Evolutionary conservation across 2,888 invertebrate species (phyloP).

Genomic region (Elaeidobius kamerunicus): DNA sequence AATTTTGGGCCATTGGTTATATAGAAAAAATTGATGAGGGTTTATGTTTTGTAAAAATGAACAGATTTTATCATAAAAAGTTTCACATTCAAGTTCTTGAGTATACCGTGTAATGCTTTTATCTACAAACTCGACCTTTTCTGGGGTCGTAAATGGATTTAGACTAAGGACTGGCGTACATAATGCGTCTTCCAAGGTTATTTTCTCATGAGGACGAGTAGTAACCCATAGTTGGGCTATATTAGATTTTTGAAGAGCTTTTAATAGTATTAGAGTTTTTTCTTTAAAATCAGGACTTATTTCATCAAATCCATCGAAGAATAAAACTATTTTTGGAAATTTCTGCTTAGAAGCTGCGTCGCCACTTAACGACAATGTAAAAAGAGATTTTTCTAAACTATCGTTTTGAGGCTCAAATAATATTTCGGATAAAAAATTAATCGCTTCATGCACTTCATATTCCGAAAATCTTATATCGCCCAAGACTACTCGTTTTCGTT

Average conservation of each 20-base stretch:
- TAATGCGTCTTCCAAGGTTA: slow-evolving; percentile 9
- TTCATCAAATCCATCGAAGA: slow-evolving; percentile 31
- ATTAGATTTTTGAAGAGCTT: slow-evolving; percentile 7
- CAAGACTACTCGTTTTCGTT: no score
- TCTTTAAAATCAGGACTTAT: slow-evolving; percentile 23
- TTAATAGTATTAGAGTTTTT: slow-evolving; percentile 21
- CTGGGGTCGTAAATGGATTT: slow-evolving; percentile 13
- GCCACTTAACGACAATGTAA: no score
- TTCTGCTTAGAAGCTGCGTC: not conserved
- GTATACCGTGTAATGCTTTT: no score
- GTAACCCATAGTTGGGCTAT: slow-evolving; percentile 20
- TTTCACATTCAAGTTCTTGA: no score
- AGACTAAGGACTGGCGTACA: slow-evolving; percentile 5
- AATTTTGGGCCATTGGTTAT: no score
- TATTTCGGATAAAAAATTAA: slow-evolving; percentile 16
- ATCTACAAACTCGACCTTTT: slow-evolving; percentile 7
- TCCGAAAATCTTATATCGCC: slow-evolving; percentile 9
- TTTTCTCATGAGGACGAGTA: slow-evolving; percentile 18
- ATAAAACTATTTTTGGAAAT: slow-evolving; percentile 12
- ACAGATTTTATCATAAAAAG: no score
- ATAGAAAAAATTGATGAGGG: no score
- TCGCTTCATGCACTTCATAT: slow-evolving; percentile 1
- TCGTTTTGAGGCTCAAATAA: slow-evolving; percentile 1
- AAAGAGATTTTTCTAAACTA: no score
- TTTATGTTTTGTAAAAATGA: no score